Evolutionary conservation across 2,113 vertebrate genomes (phyloP).

Genomic region (Clarias gariepinus): DNA sequence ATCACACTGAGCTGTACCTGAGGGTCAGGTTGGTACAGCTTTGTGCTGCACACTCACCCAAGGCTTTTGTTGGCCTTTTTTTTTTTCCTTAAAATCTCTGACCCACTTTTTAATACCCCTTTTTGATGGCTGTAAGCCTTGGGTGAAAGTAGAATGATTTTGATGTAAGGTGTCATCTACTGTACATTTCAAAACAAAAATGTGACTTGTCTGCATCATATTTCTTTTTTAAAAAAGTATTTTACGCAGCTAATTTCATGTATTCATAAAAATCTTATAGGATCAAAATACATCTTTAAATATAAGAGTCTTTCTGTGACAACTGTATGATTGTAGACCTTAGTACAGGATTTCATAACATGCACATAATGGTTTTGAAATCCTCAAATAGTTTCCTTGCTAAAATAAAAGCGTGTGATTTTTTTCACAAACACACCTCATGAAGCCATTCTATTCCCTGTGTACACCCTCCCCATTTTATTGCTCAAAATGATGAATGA

Average conservation of each 20-base stretch:
- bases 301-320: no score
- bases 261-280: no score
- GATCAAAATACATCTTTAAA: no score
- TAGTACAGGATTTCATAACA: no score
- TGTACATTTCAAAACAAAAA: no score
- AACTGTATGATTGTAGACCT: no score
- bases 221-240: no score
- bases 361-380: background rate
- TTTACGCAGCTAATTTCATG: no score
- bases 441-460: background rate
- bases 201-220: no score
- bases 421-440: constrained; percentile 8
- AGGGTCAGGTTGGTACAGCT: constrained; percentile 5
- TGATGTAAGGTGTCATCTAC: background rate
- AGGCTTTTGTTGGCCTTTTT: background rate
- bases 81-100: constrained; percentile 20
- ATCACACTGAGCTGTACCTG: background rate
- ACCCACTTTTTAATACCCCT: constrained; percentile 44
- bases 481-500: background rate
- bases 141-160: background rate
- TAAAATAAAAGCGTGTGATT: background rate
- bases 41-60: background rate
- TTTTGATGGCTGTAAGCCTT: constrained; percentile 7
- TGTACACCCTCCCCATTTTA: background rate
- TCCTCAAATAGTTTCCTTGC: background rate